These are phyloP conservation scores for Leontopithecus rosalia DNA, from an alignment of 2,797 vertebrate species.

Conservation along the genomic window DNA sequence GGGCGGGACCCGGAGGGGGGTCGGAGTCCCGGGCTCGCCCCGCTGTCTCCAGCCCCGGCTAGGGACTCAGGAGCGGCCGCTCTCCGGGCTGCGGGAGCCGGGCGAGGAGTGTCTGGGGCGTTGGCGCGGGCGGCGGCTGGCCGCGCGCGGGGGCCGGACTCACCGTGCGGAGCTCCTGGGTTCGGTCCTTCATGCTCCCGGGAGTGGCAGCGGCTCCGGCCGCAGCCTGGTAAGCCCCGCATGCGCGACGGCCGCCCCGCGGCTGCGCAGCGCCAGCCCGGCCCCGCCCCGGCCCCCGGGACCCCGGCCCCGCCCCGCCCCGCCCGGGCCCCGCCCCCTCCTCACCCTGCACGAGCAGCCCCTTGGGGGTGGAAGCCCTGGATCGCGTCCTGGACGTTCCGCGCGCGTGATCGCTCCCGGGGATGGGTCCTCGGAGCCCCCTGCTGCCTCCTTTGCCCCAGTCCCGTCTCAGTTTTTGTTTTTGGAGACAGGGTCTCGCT, in stretches of 20 bases:
- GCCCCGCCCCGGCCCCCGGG: conserved; percentile 72
- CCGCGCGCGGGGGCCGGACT: conserved; percentile 62
- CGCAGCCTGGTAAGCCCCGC: conserved; percentile 61
- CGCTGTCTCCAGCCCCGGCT: not conserved
- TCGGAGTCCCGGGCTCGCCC: not conserved
- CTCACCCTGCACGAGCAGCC: accelerated
- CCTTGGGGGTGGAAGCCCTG: not conserved
- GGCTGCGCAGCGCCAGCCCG: conserved; percentile 68
- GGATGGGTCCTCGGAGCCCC: not conserved
- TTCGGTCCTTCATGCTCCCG: conserved; percentile 86
- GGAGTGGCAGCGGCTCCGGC: conserved; percentile 70
- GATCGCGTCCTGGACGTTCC: not conserved
- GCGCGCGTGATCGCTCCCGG: not conserved
- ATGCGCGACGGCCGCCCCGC: conserved; percentile 74
- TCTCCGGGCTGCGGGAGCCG: not conserved
- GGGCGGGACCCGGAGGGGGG: conserved; percentile 42
- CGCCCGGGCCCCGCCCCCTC: not conserved
- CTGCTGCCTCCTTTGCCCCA: not conserved
- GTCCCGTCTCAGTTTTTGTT: not conserved
- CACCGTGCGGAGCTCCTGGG: conserved; percentile 85
- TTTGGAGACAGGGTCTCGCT: not conserved
- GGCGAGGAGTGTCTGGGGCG: not conserved
- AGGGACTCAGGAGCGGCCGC: not conserved
- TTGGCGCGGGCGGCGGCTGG: not conserved
- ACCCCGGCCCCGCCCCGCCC: conserved; percentile 44